These are phyloP conservation scores for Pseudococcus jackbeardsleyi DNA, from an alignment of 2,888 invertebrate species.

Conservation along the genomic window DNA sequence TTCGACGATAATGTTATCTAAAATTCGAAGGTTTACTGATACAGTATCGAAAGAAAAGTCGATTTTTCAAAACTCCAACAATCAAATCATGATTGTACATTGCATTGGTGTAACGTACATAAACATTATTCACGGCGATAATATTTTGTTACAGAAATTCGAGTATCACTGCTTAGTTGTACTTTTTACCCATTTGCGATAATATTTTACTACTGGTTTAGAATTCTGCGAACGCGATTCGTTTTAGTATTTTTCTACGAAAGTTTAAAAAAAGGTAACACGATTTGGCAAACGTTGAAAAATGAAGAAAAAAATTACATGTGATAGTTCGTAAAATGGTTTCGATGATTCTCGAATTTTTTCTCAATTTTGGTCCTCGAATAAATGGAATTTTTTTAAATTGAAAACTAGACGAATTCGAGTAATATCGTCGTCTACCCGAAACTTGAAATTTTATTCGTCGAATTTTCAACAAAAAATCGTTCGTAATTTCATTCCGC, in stretches of 20 bases:
- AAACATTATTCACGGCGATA: not conserved
- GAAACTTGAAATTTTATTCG: too few relatives aligned
- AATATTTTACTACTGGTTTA: not conserved
- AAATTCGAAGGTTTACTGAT: slow-evolving; percentile 2
- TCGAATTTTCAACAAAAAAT: not conserved
- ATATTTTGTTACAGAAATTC: not conserved
- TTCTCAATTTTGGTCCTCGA: too few relatives aligned
- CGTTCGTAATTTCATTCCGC: not conserved
- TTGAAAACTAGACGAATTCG: not conserved
- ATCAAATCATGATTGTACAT: not conserved
- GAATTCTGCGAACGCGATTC: too few relatives aligned
- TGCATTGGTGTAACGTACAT: not conserved
- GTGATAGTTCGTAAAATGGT: too few relatives aligned
- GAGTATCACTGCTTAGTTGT: not conserved
- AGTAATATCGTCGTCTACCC: not conserved
- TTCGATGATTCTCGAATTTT: too few relatives aligned
- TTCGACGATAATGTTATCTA: not conserved
- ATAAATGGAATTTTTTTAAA: too few relatives aligned
- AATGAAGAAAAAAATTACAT: too few relatives aligned
- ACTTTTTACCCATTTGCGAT: not conserved
- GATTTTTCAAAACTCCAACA: not conserved
- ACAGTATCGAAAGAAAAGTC: not conserved
- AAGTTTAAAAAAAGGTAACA: too few relatives aligned
- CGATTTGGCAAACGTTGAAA: too few relatives aligned
- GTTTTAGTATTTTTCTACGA: too few relatives aligned